Conservation (phyloP, 2,113 vertebrate species). For the Dicentrarchus labrax region DNA sequence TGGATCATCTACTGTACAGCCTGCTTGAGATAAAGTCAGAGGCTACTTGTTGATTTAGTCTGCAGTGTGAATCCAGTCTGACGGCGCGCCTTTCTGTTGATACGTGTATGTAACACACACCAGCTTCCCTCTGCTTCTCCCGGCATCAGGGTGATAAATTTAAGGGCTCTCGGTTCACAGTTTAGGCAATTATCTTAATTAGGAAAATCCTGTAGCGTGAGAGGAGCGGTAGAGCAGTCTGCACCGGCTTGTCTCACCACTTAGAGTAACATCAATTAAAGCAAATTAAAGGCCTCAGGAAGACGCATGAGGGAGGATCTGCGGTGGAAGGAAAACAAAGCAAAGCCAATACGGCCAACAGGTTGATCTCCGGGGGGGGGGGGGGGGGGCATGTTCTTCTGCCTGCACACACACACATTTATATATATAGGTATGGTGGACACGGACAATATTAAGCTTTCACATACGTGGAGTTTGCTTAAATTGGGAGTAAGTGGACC, state of each 20-base stretch:
- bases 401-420: neutral
- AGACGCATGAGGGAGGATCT: conserved; percentile 37
- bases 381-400: too few species aligned
- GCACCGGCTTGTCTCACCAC: conserved; percentile 33
- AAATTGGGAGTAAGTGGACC: conserved; percentile 13
- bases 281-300: conserved; percentile 54
- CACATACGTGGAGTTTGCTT: neutral
- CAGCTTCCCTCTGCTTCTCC: neutral
- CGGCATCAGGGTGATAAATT: conserved; percentile 30
- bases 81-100: too few species aligned
- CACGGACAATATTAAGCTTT: neutral
- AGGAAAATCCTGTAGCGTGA: conserved; percentile 41
- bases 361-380: conserved; percentile 4
- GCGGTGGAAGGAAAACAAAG: conserved; percentile 23
- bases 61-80: neutral
- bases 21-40: neutral
- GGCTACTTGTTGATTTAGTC: neutral
- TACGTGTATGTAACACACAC: neutral
- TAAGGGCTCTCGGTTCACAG: conserved; percentile 44
- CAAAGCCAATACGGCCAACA: neutral
- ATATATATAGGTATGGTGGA: neutral
- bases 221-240: conserved; percentile 8
- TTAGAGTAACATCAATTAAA: conserved; percentile 52
- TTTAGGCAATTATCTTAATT: conserved; percentile 67
- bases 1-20: neutral